Evolutionary conservation across 2,888 invertebrate genomes (phyloP).

Genomic region (Epinotia bilunana): DNA sequence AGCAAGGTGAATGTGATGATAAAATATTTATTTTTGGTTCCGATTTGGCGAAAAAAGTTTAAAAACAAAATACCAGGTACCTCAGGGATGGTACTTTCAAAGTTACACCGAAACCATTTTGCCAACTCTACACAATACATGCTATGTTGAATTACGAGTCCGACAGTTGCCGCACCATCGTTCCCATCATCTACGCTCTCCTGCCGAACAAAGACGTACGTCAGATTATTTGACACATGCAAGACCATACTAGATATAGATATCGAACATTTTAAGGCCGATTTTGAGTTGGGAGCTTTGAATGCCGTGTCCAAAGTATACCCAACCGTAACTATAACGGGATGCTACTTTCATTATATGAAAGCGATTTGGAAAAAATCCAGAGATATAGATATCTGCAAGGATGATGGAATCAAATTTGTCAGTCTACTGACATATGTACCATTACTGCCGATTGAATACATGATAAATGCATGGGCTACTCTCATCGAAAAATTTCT

Average conservation of each 20-base stretch:
- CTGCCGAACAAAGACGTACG: conserved; percentile 24
- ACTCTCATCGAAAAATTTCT: neutral
- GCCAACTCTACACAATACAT: conserved; percentile 7
- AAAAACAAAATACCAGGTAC: neutral
- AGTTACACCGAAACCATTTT: neutral
- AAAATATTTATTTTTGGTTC: conserved; percentile 2
- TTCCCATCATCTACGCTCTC: conserved; percentile 28
- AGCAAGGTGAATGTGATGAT: neutral
- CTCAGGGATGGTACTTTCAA: conserved; percentile 1
- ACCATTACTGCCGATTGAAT: too few relatives aligned
- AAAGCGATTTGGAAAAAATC: conserved; percentile 38
- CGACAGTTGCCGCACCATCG: conserved; percentile 17
- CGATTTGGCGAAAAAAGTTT: conserved; percentile 2
- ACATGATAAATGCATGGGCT: neutral
- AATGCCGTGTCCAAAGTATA: conserved; percentile 31
- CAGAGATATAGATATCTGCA: conserved; percentile 11
- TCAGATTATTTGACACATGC: conserved; percentile 16
- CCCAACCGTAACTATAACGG: conserved; percentile 14
- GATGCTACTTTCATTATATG: conserved; percentile 42
- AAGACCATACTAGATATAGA: conserved; percentile 13
- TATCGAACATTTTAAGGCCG: conserved; percentile 21
- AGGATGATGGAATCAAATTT: neutral
- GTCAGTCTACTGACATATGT: too few relatives aligned
- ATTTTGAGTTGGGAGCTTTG: conserved; percentile 38
- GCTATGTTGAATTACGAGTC: too few relatives aligned